phyloP scores from a whole-genome alignment of 2,113 vertebrate genomes.

The Halcyon senegalensis region DNA sequence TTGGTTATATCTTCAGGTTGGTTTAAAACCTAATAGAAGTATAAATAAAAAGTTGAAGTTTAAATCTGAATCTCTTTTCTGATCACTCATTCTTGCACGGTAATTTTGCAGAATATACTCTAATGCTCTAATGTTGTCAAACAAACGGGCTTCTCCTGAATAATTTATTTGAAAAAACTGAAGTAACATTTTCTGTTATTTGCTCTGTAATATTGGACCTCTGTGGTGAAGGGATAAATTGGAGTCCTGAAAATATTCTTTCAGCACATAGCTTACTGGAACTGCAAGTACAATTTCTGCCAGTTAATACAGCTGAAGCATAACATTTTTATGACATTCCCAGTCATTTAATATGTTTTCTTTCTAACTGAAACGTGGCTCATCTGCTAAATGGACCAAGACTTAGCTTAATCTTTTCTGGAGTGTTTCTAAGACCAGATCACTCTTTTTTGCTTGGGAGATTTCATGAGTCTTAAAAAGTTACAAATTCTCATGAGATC shows the following conservation, averaged over 20 bases:
- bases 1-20: not conserved
- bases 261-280: conserved; percentile 32
- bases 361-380: conserved; percentile 21
- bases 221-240: not conserved
- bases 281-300: not conserved
- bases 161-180: not conserved
- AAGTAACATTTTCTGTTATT: conserved; percentile 16
- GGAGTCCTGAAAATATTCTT: conserved; percentile 33
- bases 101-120: not conserved
- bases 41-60: not conserved
- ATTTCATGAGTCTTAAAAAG: not conserved
- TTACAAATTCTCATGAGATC: not conserved
- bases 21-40: not conserved
- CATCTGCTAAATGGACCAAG: conserved; percentile 13
- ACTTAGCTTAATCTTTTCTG: conserved; percentile 3
- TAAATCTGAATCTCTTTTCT: not conserved
- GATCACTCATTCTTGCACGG: not conserved
- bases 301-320: conserved; percentile 38
- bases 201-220: not conserved
- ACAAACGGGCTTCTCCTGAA: not conserved
- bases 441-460: not conserved
- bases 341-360: not conserved
- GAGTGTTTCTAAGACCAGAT: not conserved
- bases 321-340: conserved; percentile 36
- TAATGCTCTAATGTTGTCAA: not conserved